phyloP scores from a whole-genome alignment of 2,113 vertebrate genomes.

The Hassar affinis region DNA sequence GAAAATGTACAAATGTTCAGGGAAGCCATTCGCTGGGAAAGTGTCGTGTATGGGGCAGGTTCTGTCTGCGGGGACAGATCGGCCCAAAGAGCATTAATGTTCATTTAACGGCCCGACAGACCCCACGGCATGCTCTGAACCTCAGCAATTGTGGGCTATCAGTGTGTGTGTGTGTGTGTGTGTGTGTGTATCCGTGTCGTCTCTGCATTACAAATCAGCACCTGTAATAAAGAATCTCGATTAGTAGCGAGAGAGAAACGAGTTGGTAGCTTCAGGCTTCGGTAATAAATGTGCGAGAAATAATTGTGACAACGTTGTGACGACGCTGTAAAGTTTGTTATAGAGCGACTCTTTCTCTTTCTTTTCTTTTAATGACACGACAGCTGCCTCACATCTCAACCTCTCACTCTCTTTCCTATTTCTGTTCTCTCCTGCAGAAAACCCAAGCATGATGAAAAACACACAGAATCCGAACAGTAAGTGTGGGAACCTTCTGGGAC shows the following conservation, averaged over 20 bases:
- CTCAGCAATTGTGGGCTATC: conserved; percentile 59
- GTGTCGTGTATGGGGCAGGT: conserved; percentile 56
- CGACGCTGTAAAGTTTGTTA: not conserved
- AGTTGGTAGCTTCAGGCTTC: conserved; percentile 17
- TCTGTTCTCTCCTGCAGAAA: conserved; percentile 74
- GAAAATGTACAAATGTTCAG: conserved; percentile 61
- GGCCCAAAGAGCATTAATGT: conserved; percentile 61
- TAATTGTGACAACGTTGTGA: conserved; percentile 16
- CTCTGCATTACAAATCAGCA: conserved; percentile 59
- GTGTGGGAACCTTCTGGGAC: conserved; percentile 53
- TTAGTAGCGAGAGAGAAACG: conserved; percentile 22
- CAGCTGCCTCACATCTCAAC: not conserved
- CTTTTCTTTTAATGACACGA: no score
- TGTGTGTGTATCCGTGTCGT: conserved; percentile 34
- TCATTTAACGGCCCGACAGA: conserved; percentile 68
- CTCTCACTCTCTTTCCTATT: conserved; percentile 33
- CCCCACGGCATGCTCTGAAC: conserved; percentile 60
- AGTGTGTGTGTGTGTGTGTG: conserved; percentile 56
- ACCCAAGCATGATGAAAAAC: conserved; percentile 88
- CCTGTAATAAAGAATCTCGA: conserved; percentile 63
- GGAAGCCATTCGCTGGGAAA: conserved; percentile 34
- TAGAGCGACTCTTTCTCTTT: not conserved
- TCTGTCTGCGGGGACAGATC: conserved; percentile 61
- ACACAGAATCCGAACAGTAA: conserved; percentile 84
- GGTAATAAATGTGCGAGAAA: not conserved